Percentiles rank a stretch among this genome's conserved stretches.
phyloP scores from a whole-genome alignment of 2,888 invertebrate genomes.

The Tinea trinotella region DNA sequence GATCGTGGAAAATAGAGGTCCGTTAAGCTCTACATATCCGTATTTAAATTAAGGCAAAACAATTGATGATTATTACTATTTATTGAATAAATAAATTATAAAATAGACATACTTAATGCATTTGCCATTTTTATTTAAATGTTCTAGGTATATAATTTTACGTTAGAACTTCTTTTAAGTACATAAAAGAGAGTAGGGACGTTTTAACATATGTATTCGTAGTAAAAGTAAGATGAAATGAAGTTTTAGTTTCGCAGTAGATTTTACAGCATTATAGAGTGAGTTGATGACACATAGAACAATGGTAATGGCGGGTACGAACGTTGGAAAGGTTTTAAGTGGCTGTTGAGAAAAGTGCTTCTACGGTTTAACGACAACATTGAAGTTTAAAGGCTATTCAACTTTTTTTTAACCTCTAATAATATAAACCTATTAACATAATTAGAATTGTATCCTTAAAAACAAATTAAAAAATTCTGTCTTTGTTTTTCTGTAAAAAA shows the following conservation, averaged over 20 bases:
- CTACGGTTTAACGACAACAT: slow-evolving; percentile 16
- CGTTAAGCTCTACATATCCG: too few relatives aligned
- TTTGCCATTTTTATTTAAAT: too few relatives aligned
- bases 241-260: slow-evolving; percentile 1
- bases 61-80: too few relatives aligned
- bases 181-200: too few relatives aligned
- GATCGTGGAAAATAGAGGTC: too few relatives aligned
- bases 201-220: neutral
- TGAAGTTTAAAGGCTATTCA: slow-evolving; percentile 11
- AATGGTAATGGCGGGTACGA: slow-evolving; percentile 16
- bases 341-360: slow-evolving; percentile 19
- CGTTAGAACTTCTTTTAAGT: too few relatives aligned
- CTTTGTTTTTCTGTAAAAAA: neutral
- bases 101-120: too few relatives aligned
- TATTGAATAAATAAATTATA: too few relatives aligned
- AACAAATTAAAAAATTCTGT: neutral
- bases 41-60: too few relatives aligned
- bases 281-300: slow-evolving; percentile 19
- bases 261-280: slow-evolving; percentile 13
- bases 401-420: slow-evolving; percentile 2
- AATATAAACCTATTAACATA: slow-evolving; percentile 8
- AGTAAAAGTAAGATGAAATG: neutral
- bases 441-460: neutral
- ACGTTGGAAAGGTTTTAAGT: slow-evolving; percentile 18
- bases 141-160: too few relatives aligned